A percentile compares a stretch with the other conserved stretches of the same genome.
phyloP scores from a whole-genome alignment of 2,113 vertebrate species.

The Mixornis gularis region DNA sequence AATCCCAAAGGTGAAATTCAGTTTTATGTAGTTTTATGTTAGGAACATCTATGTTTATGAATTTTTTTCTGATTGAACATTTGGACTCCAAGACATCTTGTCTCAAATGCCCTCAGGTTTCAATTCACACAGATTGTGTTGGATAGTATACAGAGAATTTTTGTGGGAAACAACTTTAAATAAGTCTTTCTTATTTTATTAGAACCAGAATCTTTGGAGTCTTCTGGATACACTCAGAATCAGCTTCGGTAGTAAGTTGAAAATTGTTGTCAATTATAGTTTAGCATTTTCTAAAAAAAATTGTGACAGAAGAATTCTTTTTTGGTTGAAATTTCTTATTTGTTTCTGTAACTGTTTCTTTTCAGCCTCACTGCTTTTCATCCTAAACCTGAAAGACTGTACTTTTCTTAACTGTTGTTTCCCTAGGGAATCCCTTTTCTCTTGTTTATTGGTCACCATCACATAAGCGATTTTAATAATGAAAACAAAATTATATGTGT shows the following conservation, averaged over 20 bases:
- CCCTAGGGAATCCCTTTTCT: neutral
- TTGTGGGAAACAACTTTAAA: neutral
- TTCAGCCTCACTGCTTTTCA: neutral
- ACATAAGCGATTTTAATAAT: neutral
- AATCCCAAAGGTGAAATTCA: slow-evolving; percentile 7
- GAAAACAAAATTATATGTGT: neutral
- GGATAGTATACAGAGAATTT: neutral
- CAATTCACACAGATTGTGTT: neutral
- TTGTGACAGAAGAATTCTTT: neutral
- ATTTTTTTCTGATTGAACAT: neutral
- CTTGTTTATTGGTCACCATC: neutral
- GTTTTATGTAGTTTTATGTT: neutral
- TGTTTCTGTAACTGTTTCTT: neutral
- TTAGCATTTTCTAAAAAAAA: neutral
- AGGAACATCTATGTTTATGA: neutral
- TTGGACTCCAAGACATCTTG: neutral
- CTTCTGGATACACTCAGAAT: neutral
- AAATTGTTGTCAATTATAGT: neutral
- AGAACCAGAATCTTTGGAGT: neutral
- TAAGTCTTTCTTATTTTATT: neutral
- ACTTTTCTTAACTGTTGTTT: neutral
- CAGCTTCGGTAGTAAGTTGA: neutral
- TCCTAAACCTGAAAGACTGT: neutral
- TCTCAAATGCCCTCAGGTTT: neutral
- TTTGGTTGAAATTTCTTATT: neutral